Conservation (phyloP, 2,113 vertebrate species). For the Mixornis gularis region DNA sequence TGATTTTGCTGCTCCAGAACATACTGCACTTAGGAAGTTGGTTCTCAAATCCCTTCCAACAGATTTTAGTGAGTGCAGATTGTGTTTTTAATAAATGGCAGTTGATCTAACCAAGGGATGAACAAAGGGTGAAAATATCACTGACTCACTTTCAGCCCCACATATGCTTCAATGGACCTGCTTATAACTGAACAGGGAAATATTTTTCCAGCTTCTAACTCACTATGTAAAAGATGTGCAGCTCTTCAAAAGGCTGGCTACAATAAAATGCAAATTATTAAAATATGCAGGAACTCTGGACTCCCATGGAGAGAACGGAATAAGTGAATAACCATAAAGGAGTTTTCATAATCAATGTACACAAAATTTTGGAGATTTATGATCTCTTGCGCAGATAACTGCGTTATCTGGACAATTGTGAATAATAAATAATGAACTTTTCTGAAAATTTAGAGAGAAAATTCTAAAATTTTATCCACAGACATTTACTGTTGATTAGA, state of each 20-base stretch:
- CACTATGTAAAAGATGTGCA: neutral
- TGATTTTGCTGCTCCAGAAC: neutral
- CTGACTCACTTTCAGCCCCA: neutral
- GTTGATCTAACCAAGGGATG: neutral
- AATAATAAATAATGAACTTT: neutral
- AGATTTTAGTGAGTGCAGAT: neutral
- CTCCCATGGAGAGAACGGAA: neutral
- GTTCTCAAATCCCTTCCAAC: neutral
- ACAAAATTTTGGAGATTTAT: neutral
- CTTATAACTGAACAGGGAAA: neutral
- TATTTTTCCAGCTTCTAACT: neutral
- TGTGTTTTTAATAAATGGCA: neutral
- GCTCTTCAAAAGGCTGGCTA: neutral
- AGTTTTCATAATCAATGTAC: neutral
- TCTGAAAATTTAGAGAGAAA: neutral
- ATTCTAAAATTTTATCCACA: neutral
- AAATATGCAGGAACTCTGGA: neutral
- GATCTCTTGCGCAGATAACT: neutral
- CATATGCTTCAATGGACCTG: neutral
- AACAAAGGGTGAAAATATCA: neutral
- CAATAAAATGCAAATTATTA: neutral
- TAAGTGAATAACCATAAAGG: neutral
- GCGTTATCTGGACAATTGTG: neutral
- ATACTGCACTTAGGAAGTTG: neutral
- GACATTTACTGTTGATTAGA: neutral